Evolutionary conservation across 1,140 invertebrate genomes (phyloP).

Genomic region (Brachionus paranguensis): DNA sequence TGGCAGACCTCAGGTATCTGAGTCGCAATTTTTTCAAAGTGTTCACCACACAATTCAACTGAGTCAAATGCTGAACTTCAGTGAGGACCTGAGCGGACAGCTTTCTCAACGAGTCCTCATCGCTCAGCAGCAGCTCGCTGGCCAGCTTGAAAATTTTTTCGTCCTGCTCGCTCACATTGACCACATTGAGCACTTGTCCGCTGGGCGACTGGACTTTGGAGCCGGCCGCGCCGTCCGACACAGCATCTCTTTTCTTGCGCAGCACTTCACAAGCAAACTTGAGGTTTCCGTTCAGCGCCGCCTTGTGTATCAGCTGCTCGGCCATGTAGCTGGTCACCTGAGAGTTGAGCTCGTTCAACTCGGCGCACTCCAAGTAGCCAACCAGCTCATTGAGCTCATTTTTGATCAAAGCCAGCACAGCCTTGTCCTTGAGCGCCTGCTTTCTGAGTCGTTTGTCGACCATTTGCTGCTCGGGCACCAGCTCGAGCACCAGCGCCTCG

Average conservation of each 20-base stretch:
- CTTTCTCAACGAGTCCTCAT: constrained; percentile 26
- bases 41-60: constrained; percentile 11
- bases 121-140: constrained; percentile 10
- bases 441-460: background rate
- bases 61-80: constrained; percentile 16
- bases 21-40: constrained; percentile 26
- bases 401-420: background rate
- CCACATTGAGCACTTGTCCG: background rate
- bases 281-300: background rate
- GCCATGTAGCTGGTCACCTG: constrained; percentile 19
- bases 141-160: constrained; percentile 28
- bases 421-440: background rate
- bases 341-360: background rate
- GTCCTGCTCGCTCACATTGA: constrained; percentile 8
- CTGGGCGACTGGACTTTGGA: background rate
- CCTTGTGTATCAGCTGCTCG: constrained; percentile 30
- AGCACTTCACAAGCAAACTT: constrained; percentile 31
- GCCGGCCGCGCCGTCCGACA: background rate
- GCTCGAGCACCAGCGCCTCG: background rate
- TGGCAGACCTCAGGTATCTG: background rate
- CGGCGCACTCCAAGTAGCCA: background rate
- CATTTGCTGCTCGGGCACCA: background rate
- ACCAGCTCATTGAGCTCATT: background rate
- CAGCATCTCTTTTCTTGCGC: background rate
- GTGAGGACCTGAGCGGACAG: background rate